phyloP scores from a whole-genome alignment of 1,140 invertebrate species.

The Drosophila seguyi region DNA sequence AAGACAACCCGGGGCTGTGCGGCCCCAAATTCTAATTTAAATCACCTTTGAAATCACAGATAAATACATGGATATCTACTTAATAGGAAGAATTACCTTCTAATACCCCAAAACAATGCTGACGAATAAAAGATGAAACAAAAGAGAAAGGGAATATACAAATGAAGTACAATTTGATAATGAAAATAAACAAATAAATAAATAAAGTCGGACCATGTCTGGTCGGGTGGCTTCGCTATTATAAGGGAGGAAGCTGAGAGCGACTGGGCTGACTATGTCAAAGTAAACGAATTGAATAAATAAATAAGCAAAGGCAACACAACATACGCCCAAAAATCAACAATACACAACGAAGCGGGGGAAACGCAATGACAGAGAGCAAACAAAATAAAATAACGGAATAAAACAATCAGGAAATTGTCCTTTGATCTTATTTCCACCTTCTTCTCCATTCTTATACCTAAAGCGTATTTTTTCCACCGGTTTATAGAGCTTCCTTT shows the following conservation, averaged over 20 bases:
- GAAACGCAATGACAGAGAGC: slow-evolving; percentile 30
- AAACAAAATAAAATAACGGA: slow-evolving; percentile 83
- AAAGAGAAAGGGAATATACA: slow-evolving; percentile 47
- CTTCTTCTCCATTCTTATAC: slow-evolving; percentile 26
- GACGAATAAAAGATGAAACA: slow-evolving; percentile 36
- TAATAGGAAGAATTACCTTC: background rate
- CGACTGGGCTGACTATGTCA: slow-evolving; percentile 31
- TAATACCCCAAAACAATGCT: background rate
- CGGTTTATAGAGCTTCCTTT: slow-evolving; percentile 42
- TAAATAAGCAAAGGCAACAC: slow-evolving; percentile 77
- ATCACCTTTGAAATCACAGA: slow-evolving; percentile 2
- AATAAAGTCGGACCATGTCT: slow-evolving; percentile 44
- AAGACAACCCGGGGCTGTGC: background rate
- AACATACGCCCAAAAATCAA: slow-evolving; percentile 70
- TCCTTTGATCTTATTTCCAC: slow-evolving; percentile 78
- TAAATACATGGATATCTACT: background rate
- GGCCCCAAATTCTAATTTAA: background rate
- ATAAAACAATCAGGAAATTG: slow-evolving; percentile 83
- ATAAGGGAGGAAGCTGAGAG: slow-evolving; percentile 6
- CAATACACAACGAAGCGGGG: slow-evolving; percentile 28
- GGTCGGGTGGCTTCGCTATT: slow-evolving; percentile 6
- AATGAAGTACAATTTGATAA: slow-evolving; percentile 72
- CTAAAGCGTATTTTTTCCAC: slow-evolving; percentile 40
- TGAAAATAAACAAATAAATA: slow-evolving; percentile 69
- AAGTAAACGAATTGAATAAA: slow-evolving; percentile 67